phyloP scores from a whole-genome alignment of 2,888 invertebrate species.

The Crocallis elinguaria region DNA sequence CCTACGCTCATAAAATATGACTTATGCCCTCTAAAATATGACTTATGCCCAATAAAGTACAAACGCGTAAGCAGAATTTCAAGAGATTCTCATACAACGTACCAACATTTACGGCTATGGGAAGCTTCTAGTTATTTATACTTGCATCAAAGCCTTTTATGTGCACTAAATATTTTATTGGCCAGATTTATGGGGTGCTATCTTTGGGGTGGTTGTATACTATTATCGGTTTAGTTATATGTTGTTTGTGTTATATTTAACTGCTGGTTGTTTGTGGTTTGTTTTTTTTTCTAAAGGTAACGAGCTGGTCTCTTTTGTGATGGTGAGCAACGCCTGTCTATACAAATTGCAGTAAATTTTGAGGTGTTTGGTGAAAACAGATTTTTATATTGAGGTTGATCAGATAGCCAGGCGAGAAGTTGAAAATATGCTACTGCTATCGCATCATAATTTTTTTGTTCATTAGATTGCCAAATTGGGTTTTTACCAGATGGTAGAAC shows the following conservation, averaged over 20 bases:
- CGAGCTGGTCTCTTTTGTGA: too few species aligned
- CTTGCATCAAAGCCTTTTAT: slow-evolving; percentile 31
- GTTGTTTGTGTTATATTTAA: not conserved
- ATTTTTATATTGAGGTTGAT: too few species aligned
- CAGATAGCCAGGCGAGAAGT: too few species aligned
- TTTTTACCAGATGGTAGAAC: too few species aligned
- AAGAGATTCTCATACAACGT: slow-evolving; percentile 11
- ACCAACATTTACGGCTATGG: slow-evolving; percentile 16
- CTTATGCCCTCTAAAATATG: slow-evolving; percentile 22
- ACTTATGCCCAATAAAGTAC: slow-evolving; percentile 20
- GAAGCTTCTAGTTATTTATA: slow-evolving; percentile 27
- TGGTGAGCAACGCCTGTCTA: too few species aligned
- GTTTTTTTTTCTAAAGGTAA: too few species aligned
- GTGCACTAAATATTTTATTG: slow-evolving; percentile 35
- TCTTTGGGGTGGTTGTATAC: slow-evolving; percentile 13
- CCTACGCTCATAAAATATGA: slow-evolving; percentile 15
- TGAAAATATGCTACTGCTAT: too few species aligned
- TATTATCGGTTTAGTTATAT: slow-evolving; percentile 19
- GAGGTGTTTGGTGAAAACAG: too few species aligned
- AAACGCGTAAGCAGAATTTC: slow-evolving; percentile 8
- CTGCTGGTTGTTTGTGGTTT: too few species aligned
- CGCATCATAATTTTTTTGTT: too few species aligned
- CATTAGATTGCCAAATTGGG: too few species aligned
- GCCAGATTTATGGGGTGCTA: slow-evolving; percentile 22
- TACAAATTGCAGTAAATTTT: too few species aligned